phyloP scores from a whole-genome alignment of 1,140 invertebrate genomes.

The Oppia nitens region DNA sequence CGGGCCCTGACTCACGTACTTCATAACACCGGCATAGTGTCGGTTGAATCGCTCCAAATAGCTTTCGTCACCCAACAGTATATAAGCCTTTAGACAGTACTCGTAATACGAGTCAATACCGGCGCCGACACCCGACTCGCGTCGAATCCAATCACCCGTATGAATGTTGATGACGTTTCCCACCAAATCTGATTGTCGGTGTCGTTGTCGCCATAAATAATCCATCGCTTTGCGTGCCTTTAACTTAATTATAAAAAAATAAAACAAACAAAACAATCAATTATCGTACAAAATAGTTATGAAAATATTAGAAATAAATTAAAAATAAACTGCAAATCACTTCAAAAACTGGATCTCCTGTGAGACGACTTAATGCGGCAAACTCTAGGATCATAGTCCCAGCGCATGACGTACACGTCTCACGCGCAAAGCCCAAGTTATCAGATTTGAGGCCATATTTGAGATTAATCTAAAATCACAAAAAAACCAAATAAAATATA shows the following conservation, averaged over 20 bases:
- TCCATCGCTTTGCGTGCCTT: slow-evolving; percentile 93
- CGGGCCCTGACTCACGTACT: slow-evolving; percentile 68
- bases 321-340: slow-evolving; percentile 28
- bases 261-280: slow-evolving; percentile 14
- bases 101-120: slow-evolving; percentile 96
- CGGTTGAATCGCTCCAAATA: slow-evolving; percentile 79
- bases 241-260: slow-evolving; percentile 34
- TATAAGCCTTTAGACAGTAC: slow-evolving; percentile 81
- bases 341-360: slow-evolving; percentile 81
- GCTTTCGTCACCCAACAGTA: slow-evolving; percentile 56
- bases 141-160: slow-evolving; percentile 85
- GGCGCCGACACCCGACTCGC: slow-evolving; percentile 93
- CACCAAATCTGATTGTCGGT: slow-evolving; percentile 67
- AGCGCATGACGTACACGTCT: slow-evolving; percentile 95
- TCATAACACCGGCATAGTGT: slow-evolving; percentile 96
- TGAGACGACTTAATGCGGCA: slow-evolving; percentile 79
- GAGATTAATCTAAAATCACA: slow-evolving; percentile 58
- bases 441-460: slow-evolving; percentile 64
- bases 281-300: background rate
- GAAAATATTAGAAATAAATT: background rate
- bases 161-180: slow-evolving; percentile 90
- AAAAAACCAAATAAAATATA: slow-evolving; percentile 13
- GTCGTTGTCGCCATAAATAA: slow-evolving; percentile 80
- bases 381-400: slow-evolving; percentile 96
- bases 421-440: slow-evolving; percentile 50